Conservation (phyloP, 2,888 invertebrate species). For the Autographa gamma region DNA sequence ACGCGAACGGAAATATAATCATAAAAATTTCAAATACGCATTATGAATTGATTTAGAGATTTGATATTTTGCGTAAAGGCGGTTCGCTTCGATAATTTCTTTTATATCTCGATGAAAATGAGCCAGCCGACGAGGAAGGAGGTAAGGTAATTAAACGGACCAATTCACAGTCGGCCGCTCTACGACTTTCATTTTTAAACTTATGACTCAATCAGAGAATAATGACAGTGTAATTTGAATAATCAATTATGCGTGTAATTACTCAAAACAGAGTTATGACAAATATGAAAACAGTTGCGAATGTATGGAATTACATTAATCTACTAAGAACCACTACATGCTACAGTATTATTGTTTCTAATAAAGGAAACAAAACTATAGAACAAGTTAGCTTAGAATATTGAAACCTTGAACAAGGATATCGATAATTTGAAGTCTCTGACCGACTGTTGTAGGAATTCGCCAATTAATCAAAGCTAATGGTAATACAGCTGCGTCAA, state of each 20-base stretch:
- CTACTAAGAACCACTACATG: conserved; percentile 1
- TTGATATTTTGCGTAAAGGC: conserved; percentile 14
- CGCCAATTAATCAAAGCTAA: conserved; percentile 13
- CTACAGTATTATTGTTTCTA: not conserved
- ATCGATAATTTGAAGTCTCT: not conserved
- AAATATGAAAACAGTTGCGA: conserved; percentile 38
- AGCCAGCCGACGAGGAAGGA: conserved; percentile 27
- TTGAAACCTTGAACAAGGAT: not conserved
- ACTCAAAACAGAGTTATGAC: conserved; percentile 41
- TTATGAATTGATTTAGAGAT: not conserved
- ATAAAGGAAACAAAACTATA: not conserved
- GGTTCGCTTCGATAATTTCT: conserved; percentile 5
- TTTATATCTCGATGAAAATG: conserved; percentile 13
- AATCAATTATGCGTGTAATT: conserved; percentile 50
- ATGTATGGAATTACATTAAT: conserved; percentile 24
- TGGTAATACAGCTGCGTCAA: conserved; percentile 11
- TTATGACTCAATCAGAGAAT: conserved; percentile 45
- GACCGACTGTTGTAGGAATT: conserved; percentile 4
- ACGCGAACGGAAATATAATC: not conserved
- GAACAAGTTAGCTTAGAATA: not conserved
- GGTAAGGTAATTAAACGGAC: conserved; percentile 34
- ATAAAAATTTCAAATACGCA: conserved; percentile 11
- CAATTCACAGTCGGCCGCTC: conserved; percentile 37
- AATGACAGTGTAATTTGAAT: conserved; percentile 49
- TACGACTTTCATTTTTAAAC: conserved; percentile 52